Conservation (phyloP, 1,140 invertebrate genomes). For the Drosophila teissieri region DNA sequence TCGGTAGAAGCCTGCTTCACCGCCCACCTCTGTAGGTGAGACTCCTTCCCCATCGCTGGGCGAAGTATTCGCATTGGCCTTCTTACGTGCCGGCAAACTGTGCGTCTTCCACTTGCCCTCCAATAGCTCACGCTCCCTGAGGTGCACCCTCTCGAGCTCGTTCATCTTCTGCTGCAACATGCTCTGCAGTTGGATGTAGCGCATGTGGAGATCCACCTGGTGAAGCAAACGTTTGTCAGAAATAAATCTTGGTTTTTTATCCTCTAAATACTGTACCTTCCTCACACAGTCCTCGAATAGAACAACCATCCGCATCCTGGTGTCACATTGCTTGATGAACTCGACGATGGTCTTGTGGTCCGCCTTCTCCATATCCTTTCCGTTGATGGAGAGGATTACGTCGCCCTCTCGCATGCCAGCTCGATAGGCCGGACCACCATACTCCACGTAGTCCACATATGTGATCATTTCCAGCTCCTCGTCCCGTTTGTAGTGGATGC, state of each 20-base stretch:
- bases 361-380: conserved; percentile 94
- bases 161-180: conserved; percentile 93
- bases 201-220: conserved; percentile 94
- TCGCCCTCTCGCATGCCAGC: conserved; percentile 97
- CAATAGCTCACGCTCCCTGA: conserved; percentile 92
- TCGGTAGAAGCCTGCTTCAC: conserved; percentile 86
- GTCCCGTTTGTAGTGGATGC: conserved; percentile 96
- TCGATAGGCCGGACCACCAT: conserved; percentile 93
- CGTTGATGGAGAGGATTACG: conserved; percentile 97
- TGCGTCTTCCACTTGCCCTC: conserved; percentile 95
- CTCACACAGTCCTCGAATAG: conserved; percentile 97
- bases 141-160: conserved; percentile 92
- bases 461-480: conserved; percentile 94
- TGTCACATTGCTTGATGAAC: conserved; percentile 95
- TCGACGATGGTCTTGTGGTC: conserved; percentile 96
- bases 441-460: conserved; percentile 98
- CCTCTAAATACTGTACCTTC: conserved; percentile 86
- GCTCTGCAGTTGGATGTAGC: conserved; percentile 94
- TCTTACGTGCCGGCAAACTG: conserved; percentile 92
- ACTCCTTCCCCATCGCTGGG: conserved; percentile 85
- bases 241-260: neutral
- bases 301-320: conserved; percentile 96
- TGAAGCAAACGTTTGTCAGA: conserved; percentile 20
- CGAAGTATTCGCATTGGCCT: conserved; percentile 86
- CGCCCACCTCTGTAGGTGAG: conserved; percentile 80